Conservation (phyloP, 2,797 vertebrate species). For the Silurus lanzhouensis region DNA sequence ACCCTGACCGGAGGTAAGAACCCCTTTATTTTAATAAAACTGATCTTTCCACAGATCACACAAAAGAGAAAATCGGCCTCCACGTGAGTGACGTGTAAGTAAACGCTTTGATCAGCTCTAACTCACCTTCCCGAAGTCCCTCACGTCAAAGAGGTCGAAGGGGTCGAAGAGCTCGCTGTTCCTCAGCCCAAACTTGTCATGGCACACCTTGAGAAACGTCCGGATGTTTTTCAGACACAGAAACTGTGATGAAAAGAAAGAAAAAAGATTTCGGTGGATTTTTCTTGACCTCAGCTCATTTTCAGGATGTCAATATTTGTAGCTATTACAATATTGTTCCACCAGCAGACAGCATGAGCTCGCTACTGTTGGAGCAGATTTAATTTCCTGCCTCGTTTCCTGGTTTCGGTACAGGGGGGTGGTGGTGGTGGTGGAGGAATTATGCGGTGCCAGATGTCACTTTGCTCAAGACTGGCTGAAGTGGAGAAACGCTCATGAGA, state of each 20-base stretch:
- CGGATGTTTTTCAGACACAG: constrained; percentile 97
- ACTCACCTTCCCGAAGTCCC: constrained; percentile 98
- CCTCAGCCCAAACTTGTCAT: constrained; percentile 91
- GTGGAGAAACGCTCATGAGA: constrained; percentile 14
- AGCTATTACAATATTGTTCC: constrained; percentile 32
- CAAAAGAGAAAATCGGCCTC: background rate
- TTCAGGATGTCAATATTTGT: constrained; percentile 20
- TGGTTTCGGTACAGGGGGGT: constrained; percentile 37
- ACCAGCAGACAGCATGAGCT: background rate
- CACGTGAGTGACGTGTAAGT: background rate
- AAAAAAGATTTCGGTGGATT: background rate
- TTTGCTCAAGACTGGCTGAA: constrained; percentile 28
- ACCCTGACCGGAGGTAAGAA: background rate
- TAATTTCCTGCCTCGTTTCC: constrained; percentile 66
- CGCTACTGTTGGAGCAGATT: constrained; percentile 48
- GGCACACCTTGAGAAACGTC: constrained; percentile 95
- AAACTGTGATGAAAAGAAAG: constrained; percentile 75
- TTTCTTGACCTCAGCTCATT: background rate
- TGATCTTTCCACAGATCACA: too few species aligned
- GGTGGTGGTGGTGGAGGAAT: constrained; percentile 17
- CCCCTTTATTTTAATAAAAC: background rate
- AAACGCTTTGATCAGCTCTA: too few species aligned
- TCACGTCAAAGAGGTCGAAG: constrained; percentile 96
- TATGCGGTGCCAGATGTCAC: constrained; percentile 54
- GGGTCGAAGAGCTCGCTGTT: constrained; percentile 97